A percentile compares a stretch with the other conserved stretches of the same genome.
phyloP scores from a whole-genome alignment of 1,140 invertebrate species.

The Trachymyrmex septentrionalis region DNA sequence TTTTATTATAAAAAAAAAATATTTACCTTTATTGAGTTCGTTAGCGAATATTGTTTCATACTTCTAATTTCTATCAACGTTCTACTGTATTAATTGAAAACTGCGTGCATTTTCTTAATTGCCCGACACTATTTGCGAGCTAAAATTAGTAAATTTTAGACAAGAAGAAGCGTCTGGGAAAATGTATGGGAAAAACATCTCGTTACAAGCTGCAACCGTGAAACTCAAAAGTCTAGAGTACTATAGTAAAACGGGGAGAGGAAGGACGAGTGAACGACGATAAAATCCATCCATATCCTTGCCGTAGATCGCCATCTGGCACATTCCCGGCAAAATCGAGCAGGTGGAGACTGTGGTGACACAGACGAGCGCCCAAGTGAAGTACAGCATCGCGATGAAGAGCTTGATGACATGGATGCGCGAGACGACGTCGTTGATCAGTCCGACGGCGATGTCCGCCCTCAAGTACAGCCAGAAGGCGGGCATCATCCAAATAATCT shows the following conservation, averaged over 20 bases:
- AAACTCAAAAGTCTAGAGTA: conserved; percentile 28
- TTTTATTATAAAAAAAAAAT: neutral
- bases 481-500: conserved; percentile 89
- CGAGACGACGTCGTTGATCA: conserved; percentile 87
- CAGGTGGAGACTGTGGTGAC: conserved; percentile 88
- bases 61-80: neutral
- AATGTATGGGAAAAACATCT: neutral
- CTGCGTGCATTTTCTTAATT: conserved; percentile 1
- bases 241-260: neutral
- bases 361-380: conserved; percentile 88
- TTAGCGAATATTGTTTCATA: neutral
- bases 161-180: neutral
- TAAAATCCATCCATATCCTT: conserved; percentile 33
- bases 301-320: conserved; percentile 90
- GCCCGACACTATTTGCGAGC: neutral
- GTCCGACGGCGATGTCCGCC: conserved; percentile 88
- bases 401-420: conserved; percentile 90
- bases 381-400: conserved; percentile 88
- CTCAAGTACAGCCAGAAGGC: conserved; percentile 88
- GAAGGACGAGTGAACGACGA: neutral
- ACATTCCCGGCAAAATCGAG: conserved; percentile 90
- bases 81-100: neutral
- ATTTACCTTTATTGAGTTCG: neutral
- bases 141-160: conserved; percentile 20
- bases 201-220: conserved; percentile 15